These are phyloP conservation scores for Hypotaenidia philippensis DNA, from an alignment of 2,797 vertebrate species.

Conservation along the genomic window DNA sequence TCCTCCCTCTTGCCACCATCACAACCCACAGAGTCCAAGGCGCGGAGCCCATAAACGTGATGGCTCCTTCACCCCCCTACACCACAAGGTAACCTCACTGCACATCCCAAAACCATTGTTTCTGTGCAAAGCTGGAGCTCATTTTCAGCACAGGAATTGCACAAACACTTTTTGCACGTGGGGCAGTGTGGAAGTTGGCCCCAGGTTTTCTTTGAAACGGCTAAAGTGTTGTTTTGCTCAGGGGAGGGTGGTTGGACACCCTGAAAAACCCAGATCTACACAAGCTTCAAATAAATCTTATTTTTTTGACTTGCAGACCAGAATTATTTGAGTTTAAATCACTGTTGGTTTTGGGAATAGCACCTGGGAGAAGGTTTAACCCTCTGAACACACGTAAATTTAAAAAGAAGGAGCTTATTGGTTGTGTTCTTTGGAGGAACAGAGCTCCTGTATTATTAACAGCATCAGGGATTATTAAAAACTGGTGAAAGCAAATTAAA, in stretches of 20 bases:
- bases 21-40: fast-evolving
- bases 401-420: not conserved
- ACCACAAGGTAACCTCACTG: not conserved
- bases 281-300: not conserved
- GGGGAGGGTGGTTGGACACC: not conserved
- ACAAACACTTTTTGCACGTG: not conserved
- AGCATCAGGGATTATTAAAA: not conserved
- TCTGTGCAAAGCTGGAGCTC: not conserved
- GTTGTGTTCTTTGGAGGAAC: not conserved
- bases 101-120: not conserved
- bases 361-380: conserved; percentile 20
- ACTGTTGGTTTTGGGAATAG: not conserved
- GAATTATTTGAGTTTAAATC: not conserved
- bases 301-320: not conserved
- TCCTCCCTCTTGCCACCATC: not conserved
- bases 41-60: fast-evolving
- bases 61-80: not conserved
- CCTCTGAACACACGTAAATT: not conserved
- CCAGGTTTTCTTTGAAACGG: not conserved
- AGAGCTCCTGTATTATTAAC: not conserved
- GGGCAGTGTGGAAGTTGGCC: not conserved
- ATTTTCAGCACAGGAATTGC: not conserved
- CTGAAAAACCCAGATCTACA: not conserved
- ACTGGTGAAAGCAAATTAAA: conserved; percentile 16
- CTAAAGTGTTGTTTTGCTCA: not conserved